Percentiles rank a stretch among this genome's conserved stretches.
Evolutionary conservation across 1,140 invertebrate genomes (phyloP).

Genomic region (Neelides sp.): DNA sequence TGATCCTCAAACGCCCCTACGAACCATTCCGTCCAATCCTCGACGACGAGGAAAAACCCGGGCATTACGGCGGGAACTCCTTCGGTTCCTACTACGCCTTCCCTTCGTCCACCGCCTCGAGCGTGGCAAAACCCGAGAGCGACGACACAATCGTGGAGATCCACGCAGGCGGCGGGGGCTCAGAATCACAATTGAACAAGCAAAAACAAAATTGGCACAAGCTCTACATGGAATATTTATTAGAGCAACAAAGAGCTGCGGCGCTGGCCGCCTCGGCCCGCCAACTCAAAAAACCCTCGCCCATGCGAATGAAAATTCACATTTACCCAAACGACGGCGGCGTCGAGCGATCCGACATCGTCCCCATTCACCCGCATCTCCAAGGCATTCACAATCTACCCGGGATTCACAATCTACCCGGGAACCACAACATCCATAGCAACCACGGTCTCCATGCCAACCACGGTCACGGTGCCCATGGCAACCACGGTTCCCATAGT

Average conservation of each 20-base stretch:
- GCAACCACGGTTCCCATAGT: background rate
- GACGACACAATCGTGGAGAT: constrained; percentile 29
- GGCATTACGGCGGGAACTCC: constrained; percentile 4
- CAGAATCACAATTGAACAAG: background rate
- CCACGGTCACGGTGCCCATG: background rate
- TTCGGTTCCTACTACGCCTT: background rate
- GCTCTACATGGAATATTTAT: constrained; percentile 26
- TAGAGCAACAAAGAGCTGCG: constrained; percentile 12
- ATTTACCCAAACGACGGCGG: constrained; percentile 30
- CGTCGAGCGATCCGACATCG: background rate
- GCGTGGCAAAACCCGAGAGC: background rate
- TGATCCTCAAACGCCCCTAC: constrained; percentile 24
- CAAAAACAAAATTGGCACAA: constrained; percentile 16
- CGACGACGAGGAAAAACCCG: background rate
- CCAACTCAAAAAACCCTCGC: constrained; percentile 7
- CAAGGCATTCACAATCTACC: no score
- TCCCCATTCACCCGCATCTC: no score
- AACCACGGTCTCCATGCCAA: background rate
- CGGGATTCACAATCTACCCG: no score
- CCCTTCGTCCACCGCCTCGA: background rate
- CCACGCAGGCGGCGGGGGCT: constrained; percentile 10
- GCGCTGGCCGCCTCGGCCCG: background rate
- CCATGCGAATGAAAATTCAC: constrained; percentile 32
- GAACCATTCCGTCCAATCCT: constrained; percentile 5
- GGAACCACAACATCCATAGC: background rate